Base-by-base conservation (phyloP, 2,888 invertebrate genomes). In the Argyra leucocephala region DNA sequence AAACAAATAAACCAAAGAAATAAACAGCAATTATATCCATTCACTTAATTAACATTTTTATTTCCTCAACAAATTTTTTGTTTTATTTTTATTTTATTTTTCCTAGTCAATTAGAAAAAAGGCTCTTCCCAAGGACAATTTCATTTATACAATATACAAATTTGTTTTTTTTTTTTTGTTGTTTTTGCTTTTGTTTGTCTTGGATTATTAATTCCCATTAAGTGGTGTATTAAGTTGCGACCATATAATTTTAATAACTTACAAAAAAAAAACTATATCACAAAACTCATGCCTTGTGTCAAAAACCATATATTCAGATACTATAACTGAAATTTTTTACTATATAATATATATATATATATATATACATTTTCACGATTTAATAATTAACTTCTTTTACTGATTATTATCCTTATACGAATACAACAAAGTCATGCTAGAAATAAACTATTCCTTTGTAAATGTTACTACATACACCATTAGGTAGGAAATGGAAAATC, bases 11-110 rank as follows among this genome's bases (percentile, higher is more conserved):
- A 48, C 48, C 15, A 48, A 48, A 48, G 48, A 48, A 18, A 48
- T 48, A 48, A 48, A 48, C 48, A 48, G 48, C 48, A n/a, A 15
- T 48, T 48, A 48, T 48, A 48, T 48, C 48, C 48, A 48, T 48
- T 48, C 48, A 48, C 18, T 48, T 48, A 48, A 48, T 48, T 48
- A 48, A 48, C 48, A 48, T 48, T 48, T n/a, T 48, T 18, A 48
- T 48, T 48, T 48, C n/a, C 15, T 48, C 15, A 18, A 31, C 26
- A 26, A 26, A 6, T 26, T 26, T 31, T 31, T 31, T 31, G 9
- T 10, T 31, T 31, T 31, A 10, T 31, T 26, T n/a, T 31, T 31
- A 10, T 31, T 31, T 31, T 7, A 10, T 2, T 48, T 48, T 48
- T 48, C n/a, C 5, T 48, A 48, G 48, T n/a, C 48, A 48, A 48